Percentiles rank a stretch among this genome's conserved stretches.
These are phyloP conservation scores for Eulemur rufifrons DNA, from an alignment of 2,113 vertebrate species.

Conservation along the genomic window DNA sequence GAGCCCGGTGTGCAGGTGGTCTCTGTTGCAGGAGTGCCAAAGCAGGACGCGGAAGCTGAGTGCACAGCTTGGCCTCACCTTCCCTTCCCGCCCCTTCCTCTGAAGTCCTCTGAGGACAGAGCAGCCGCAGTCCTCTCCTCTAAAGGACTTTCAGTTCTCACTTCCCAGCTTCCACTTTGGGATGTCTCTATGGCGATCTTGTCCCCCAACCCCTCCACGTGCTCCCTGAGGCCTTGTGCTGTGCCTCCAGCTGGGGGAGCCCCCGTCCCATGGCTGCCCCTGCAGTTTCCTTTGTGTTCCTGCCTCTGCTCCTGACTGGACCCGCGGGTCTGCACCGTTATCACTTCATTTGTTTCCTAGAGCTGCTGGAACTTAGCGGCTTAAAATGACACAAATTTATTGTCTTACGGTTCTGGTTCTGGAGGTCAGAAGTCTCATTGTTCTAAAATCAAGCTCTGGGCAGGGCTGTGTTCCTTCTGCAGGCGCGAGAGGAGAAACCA, in stretches of 20 bases:
- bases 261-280: rapidly evolving
- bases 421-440: not conserved
- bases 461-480: not conserved
- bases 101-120: not conserved
- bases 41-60: not conserved
- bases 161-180: not conserved
- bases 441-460: not conserved
- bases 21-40: not conserved
- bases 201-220: rapidly evolving
- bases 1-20: not conserved
- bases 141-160: not conserved
- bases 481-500: not conserved
- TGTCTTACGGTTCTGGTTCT: not conserved
- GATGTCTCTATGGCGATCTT: not conserved
- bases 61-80: not conserved
- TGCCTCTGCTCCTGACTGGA: not conserved
- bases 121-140: not conserved
- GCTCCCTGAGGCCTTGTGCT: not conserved
- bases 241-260: not conserved
- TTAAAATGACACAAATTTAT: not conserved
- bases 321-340: not conserved
- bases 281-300: not conserved
- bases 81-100: rapidly evolving
- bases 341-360: not conserved
- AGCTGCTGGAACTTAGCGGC: not conserved